phyloP scores from a whole-genome alignment of 2,888 invertebrate species.

The Dione juno region DNA sequence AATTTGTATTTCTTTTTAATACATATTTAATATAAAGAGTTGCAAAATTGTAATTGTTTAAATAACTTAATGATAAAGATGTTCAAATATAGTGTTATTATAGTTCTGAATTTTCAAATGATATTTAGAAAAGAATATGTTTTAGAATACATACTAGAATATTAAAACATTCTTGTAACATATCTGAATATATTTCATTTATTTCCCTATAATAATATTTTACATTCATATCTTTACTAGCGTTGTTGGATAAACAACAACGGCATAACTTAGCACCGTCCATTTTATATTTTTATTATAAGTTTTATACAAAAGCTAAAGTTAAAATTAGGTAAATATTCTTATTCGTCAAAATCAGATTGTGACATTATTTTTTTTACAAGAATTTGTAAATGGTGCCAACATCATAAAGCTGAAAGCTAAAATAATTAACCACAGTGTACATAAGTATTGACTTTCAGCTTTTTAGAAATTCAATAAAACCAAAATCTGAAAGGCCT shows the following conservation, averaged over 20 bases:
- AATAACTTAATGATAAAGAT: not conserved
- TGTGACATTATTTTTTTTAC: conserved; percentile 29
- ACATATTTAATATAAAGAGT: not conserved
- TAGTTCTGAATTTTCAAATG: not conserved
- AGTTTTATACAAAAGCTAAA: conserved; percentile 9
- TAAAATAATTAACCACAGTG: not conserved
- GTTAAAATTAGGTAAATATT: conserved; percentile 19
- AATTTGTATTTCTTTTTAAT: not conserved
- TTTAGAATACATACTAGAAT: conserved; percentile 58
- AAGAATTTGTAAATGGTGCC: conserved; percentile 15
- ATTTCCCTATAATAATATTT: conserved; percentile 58
- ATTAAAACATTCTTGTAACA: conserved; percentile 69
- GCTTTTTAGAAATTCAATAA: too few species aligned
- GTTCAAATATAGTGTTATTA: not conserved
- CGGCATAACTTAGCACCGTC: conserved; percentile 53
- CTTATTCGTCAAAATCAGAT: conserved; percentile 1
- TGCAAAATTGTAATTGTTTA: not conserved
- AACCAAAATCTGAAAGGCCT: too few species aligned
- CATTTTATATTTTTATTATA: conserved; percentile 46
- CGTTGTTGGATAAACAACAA: conserved; percentile 57
- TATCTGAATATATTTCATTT: conserved; percentile 65
- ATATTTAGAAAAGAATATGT: not conserved
- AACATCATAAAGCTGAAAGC: not conserved
- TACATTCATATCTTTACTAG: conserved; percentile 60
- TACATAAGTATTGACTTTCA: not conserved